Evolutionary conservation across 92 coral and sea anemone genomes (phyloP).

Genomic region (Hydrozoanthus gracilis): DNA sequence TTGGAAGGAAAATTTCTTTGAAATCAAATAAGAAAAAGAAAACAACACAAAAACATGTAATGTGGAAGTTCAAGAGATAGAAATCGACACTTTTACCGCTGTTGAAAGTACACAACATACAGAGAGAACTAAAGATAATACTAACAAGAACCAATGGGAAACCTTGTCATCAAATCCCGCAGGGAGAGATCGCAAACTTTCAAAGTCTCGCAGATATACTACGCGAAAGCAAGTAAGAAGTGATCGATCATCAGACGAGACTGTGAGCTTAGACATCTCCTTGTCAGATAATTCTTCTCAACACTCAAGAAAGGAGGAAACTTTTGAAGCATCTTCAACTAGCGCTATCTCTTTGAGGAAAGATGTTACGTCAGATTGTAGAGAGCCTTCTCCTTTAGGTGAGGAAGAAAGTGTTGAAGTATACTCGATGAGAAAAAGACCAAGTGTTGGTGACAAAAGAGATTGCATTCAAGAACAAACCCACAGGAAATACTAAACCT

Average conservation of each 20-base stretch:
- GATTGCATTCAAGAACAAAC: neutral
- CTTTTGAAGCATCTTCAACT: neutral
- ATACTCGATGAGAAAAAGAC: conserved; percentile 8
- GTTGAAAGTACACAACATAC: neutral
- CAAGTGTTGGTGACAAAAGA: neutral
- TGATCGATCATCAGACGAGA: conserved; percentile 25
- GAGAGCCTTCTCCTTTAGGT: neutral
- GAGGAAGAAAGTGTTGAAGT: neutral
- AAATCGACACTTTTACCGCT: neutral
- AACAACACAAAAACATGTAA: neutral
- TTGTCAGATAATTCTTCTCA: conserved; percentile 1
- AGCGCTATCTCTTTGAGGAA: conserved; percentile 23
- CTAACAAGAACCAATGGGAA: neutral
- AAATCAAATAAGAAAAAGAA: conserved; percentile 20
- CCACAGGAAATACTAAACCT: neutral
- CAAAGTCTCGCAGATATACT: neutral
- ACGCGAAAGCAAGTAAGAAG: neutral
- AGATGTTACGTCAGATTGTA: neutral
- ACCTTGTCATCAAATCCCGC: neutral
- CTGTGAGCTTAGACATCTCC: conserved; percentile 25
- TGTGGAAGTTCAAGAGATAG: neutral
- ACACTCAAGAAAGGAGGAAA: neutral
- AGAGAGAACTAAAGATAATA: neutral
- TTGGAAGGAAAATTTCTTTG: neutral
- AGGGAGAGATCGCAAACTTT: conserved; percentile 5